These are phyloP conservation scores for Ctenodactylus gundi DNA, from an alignment of 2,113 vertebrate genomes.

Conservation along the genomic window DNA sequence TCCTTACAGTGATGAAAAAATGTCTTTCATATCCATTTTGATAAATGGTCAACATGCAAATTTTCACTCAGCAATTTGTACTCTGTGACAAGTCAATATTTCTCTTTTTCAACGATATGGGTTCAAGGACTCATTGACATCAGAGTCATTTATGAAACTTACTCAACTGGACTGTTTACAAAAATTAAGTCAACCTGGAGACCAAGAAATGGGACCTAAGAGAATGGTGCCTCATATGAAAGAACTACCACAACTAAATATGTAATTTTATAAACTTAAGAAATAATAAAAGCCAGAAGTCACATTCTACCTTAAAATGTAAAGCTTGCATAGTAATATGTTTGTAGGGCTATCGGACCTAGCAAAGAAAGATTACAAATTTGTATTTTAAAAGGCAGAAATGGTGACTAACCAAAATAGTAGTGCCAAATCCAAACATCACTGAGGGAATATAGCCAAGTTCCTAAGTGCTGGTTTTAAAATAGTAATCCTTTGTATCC, in stretches of 20 bases:
- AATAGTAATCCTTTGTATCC: background rate
- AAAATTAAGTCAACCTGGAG: background rate
- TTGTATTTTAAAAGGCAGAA: background rate
- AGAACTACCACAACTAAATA: background rate
- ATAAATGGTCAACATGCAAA: background rate
- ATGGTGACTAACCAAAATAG: background rate
- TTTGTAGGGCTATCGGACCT: background rate
- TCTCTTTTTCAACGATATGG: slow-evolving; percentile 1
- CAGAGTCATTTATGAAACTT: background rate
- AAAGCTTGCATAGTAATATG: background rate
- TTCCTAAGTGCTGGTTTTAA: background rate
- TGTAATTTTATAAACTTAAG: background rate
- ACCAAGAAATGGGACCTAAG: background rate
- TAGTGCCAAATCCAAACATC: background rate
- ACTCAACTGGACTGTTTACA: background rate
- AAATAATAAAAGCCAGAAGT: background rate
- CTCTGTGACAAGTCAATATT: background rate
- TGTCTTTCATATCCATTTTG: background rate
- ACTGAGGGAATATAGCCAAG: slow-evolving; percentile 16
- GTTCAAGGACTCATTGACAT: background rate
- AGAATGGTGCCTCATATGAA: background rate
- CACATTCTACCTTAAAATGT: background rate
- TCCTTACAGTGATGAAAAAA: background rate
- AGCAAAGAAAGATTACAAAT: background rate
- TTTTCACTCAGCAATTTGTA: background rate